These are phyloP conservation scores for Lophius americanus DNA, from an alignment of 2,797 vertebrate genomes.

Conservation along the genomic window DNA sequence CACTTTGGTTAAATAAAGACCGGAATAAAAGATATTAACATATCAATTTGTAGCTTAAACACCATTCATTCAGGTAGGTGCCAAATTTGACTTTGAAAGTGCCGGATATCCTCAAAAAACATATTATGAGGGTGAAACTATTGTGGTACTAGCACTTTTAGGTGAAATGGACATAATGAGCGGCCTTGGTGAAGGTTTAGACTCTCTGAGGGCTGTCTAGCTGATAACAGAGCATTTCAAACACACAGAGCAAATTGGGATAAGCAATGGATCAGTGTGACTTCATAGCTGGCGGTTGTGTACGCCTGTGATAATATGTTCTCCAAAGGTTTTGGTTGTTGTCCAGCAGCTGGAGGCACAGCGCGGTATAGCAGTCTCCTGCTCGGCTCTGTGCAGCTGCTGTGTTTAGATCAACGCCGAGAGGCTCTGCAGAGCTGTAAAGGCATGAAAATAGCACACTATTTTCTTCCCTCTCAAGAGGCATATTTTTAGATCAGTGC, in stretches of 20 bases:
- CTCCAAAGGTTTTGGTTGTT: slow-evolving; percentile 59
- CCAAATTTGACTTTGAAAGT: no score
- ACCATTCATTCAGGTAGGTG: no score
- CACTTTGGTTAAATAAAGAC: no score
- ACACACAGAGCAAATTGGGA: slow-evolving; percentile 26
- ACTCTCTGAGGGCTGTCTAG: no score
- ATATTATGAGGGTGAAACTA: no score
- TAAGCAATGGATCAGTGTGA: slow-evolving; percentile 51
- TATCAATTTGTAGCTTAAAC: no score
- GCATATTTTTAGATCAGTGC: slow-evolving; percentile 66
- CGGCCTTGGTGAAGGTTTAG: no score
- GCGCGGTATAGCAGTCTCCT: slow-evolving; percentile 44
- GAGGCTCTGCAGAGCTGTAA: slow-evolving; percentile 38
- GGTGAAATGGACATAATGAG: no score
- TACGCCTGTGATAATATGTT: slow-evolving; percentile 40
- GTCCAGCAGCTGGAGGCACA: slow-evolving; percentile 56
- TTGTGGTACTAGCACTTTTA: no score
- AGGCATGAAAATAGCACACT: slow-evolving; percentile 44
- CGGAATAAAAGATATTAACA: no score
- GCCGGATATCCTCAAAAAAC: no score
- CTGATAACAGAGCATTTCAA: background rate
- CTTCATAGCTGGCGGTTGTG: slow-evolving; percentile 47
- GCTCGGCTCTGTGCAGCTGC: slow-evolving; percentile 49
- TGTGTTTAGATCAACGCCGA: slow-evolving; percentile 46
- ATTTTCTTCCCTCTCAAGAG: slow-evolving; percentile 32